Base-by-base conservation (phyloP, 2,113 vertebrate species). In the Rhinopomastus cyanomelas region DNA sequence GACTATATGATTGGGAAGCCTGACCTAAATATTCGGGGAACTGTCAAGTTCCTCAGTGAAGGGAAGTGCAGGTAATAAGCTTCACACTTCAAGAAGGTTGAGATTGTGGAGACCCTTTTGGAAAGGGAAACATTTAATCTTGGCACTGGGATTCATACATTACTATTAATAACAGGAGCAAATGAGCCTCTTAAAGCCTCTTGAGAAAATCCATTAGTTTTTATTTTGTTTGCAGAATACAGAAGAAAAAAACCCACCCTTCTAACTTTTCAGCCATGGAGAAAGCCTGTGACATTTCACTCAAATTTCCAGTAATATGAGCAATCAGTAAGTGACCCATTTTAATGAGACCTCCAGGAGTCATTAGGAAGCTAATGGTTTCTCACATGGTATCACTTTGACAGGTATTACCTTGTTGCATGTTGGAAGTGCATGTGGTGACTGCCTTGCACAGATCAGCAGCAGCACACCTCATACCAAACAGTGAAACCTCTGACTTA, bases 321-420 rank as follows among this genome's bases (percentile, higher is more conserved):
- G 64, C 82, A 81, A 85, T 85, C 85, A 89, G 64, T 85, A 74
- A 93, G 75, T 80, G 87, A 93, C 80, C 39, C 1, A 10, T 74
- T 87, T 92, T 92, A 94, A 94, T 81, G 85, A 93, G 79, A 67
- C 60, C 75, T 93, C 89, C 64, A 92, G 77, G 85, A 93, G 75
- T 30, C 89, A 76, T 82, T 87, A 89, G 78, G 76, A 91, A 93
- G 88, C 52, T 91, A 94, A 93, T 92, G 59, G 64, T 62, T 94
- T 93, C 56, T 87, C 72, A 89, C 79, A 89, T 90, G 8, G 55
- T 85, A 82, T 48, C 56, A 17, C 56, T 91, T 85, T 77, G 64
- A 36, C 82, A 77, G 89, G 64, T 95, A 93, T 92, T 94, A 69
- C 74, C 55, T 87, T 82, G 53, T 59, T 79, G 61, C 5, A 3